These are phyloP conservation scores for Percina caprodes DNA, from an alignment of 2,113 vertebrate species.

Conservation along the genomic window DNA sequence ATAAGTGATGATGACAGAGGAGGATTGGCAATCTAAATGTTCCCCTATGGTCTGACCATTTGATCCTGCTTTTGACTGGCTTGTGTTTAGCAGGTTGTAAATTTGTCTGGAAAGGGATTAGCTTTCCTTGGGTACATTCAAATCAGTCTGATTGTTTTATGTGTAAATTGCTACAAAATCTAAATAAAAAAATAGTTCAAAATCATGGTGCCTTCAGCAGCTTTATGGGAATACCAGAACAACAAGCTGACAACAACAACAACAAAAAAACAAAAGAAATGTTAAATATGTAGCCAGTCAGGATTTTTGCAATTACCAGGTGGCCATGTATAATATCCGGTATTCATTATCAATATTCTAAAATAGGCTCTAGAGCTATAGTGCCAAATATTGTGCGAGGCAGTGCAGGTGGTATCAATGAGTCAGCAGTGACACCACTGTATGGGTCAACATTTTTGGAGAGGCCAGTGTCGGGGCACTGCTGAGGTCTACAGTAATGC, in stretches of 20 bases:
- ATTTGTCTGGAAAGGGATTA: background rate
- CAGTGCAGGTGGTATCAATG: background rate
- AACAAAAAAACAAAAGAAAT: background rate
- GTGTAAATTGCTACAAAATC: background rate
- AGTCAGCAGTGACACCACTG: background rate
- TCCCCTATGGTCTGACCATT: background rate
- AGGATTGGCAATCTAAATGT: background rate
- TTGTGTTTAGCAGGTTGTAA: background rate
- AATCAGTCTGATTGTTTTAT: slow-evolving; percentile 6
- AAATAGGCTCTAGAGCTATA: background rate
- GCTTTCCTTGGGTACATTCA: background rate
- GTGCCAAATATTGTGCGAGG: slow-evolving; percentile 16
- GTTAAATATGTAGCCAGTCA: background rate
- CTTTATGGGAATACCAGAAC: background rate
- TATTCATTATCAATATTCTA: slow-evolving; percentile 1
- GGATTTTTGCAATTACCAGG: background rate
- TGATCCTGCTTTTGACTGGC: background rate
- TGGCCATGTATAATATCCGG: background rate
- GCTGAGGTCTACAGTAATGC: background rate
- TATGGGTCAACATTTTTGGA: background rate
- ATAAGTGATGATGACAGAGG: background rate
- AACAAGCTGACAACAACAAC: background rate
- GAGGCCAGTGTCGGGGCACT: background rate
- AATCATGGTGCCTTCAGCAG: background rate
- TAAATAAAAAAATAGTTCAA: background rate